Evolutionary conservation across 2,113 vertebrate genomes (phyloP), one percentile per base, ranked within the genome.

Genomic region (Solenodon paradoxus): DNA sequence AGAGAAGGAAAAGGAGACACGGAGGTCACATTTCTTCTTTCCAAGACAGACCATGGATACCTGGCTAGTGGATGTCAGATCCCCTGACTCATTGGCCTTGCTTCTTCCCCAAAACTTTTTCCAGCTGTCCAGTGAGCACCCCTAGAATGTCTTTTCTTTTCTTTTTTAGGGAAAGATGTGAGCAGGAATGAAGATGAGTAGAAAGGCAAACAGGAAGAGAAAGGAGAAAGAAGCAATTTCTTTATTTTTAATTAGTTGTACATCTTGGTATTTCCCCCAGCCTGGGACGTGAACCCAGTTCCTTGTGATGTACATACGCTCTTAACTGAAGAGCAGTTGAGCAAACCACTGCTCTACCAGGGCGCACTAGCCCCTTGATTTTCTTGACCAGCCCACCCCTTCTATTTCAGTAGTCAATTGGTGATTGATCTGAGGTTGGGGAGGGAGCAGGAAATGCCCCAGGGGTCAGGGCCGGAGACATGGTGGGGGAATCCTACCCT

Each of bases 401-500:
- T 20, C 42, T 32, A 30, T 42, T 47, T 30, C 68, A 17, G 10
- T 0, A 8, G 42, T 28, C 45, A 42, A 47, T 1, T 1, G 7
- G 9, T 4, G 55, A 30, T 0, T 0, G 49, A 5, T 8, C 4
- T 28, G 28, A 51, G 4, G 24, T 0, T 0, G 17, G n/a, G 38
- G 30, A 35, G 53, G 38, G 42, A 49, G 47, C 16, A 7, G 26
- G n/a, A 4, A 0, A 15, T 13, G 28, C 28, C 16, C 51, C 17
- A 5, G 11, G 51, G 24, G 28, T 47, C 35, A 1, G 53, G 22
- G 32, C 35, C 15, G 1, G 55, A 13, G 28, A 0, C 1, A 1
- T n/a, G n/a, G n/a, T n/a, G 2, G 22, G 1, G 0, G 4, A 38
- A 2, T 63, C 6, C 5, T n/a, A 4, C 28, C 11, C 10, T 24